Conservation (phyloP, 2,797 vertebrate species). For the Clarias platycephalus region DNA sequence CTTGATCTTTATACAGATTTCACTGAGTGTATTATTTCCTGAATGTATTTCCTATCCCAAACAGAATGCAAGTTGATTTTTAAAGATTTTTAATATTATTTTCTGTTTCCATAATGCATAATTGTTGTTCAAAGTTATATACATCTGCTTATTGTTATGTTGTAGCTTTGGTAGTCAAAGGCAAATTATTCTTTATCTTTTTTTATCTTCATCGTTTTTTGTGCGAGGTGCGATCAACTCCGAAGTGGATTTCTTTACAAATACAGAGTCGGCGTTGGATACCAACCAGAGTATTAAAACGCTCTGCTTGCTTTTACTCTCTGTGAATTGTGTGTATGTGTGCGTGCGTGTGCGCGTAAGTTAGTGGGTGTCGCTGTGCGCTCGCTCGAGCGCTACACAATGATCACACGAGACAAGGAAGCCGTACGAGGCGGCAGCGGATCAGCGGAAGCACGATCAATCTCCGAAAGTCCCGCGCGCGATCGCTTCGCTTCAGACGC, state of each 20-base stretch:
- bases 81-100: not conserved
- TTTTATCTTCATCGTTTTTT: not conserved
- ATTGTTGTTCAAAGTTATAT: not conserved
- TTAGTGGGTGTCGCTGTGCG: conserved; percentile 60
- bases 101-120: not conserved
- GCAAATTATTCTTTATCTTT: not conserved
- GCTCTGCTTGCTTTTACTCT: conserved; percentile 21
- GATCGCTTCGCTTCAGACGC: not conserved
- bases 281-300: conserved; percentile 48
- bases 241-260: not conserved
- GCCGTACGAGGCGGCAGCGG: not conserved
- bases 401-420: conserved; percentile 44
- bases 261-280: conserved; percentile 38
- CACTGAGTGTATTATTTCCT: not conserved
- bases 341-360: conserved; percentile 31
- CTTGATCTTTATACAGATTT: not conserved
- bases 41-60: not conserved
- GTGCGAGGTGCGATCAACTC: not conserved
- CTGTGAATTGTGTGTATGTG: conserved; percentile 13
- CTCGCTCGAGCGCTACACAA: conserved; percentile 47
- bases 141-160: too few relatives aligned
- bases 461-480: conserved; percentile 29
- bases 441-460: conserved; percentile 11
- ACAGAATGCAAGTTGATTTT: not conserved
- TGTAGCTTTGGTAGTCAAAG: not conserved